Evolutionary conservation across 2,888 invertebrate species (phyloP), one percentile per base, ranked within the genome.

Genomic region (Athrips mouffetella): DNA sequence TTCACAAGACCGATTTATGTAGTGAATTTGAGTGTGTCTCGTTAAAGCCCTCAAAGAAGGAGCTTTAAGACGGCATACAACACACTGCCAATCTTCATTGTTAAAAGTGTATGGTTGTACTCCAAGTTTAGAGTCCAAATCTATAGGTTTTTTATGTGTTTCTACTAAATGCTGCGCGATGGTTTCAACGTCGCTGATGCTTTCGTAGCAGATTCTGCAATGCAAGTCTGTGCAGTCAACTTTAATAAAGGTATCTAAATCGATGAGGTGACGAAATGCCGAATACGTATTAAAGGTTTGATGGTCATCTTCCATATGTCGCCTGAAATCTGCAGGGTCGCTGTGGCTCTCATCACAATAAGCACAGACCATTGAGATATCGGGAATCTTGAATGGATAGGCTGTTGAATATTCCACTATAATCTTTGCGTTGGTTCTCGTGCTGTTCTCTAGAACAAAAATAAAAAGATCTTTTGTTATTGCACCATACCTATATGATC

Each of bases 381-480:
- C 82, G 7, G 82, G 83, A 35, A 86, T 77, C 62, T 81, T 76
- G 79, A 87, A 87, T 61, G 87, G 87, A 73, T 82, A 85, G 50
- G 77, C 86, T 49, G 87, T 87, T 5, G 85, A 73, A 67, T 73
- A 82, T 76, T 72, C 74, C 74, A 87, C 75, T 58, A 87, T 70
- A 54, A 77, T 55, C 76, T 81, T 80, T 67, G 85, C 86, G 79
- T 86, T 87, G 68, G 75, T 74, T 74, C 77, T 83, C 63, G 80
- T 77, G 76, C 75, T 70, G 73, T 68, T 75, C 66, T 82, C 86
- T 86, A 86, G 76, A 86, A 86, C 85, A 86, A 81, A 86, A 81
- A 85, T 25, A 25, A 25, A 25, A 25, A 25, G 25, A 25, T n/a
- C n/a, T n/a, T n/a, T n/a, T n/a, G n/a, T n/a, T n/a, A n/a, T n/a